Percentiles rank a stretch among this genome's conserved stretches.
Conservation (phyloP, 2,113 vertebrate genomes). For the Lophius piscatorius region DNA sequence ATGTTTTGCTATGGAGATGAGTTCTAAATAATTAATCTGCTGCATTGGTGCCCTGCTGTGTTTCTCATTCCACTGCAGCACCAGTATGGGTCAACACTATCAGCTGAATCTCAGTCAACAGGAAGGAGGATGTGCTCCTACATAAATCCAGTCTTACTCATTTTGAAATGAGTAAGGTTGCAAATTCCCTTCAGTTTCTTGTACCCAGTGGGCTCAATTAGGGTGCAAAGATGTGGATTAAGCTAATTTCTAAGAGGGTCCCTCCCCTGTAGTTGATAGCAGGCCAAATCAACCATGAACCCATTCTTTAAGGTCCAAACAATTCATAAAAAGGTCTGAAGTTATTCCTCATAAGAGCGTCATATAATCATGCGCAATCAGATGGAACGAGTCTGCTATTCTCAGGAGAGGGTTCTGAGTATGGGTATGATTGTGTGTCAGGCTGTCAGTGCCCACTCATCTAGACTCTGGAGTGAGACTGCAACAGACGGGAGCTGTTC, state of each 20-base stretch:
- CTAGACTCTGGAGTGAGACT: constrained; percentile 59
- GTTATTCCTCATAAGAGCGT: constrained; percentile 33
- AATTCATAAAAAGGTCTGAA: constrained; percentile 39
- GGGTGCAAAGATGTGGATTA: constrained; percentile 31
- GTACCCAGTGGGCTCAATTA: constrained; percentile 43
- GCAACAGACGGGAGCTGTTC: constrained; percentile 73
- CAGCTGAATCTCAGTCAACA: constrained; percentile 47
- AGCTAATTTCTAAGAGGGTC: constrained; percentile 18
- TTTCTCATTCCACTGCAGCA: constrained; percentile 64
- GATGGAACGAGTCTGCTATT: constrained; percentile 58
- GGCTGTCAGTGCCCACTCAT: constrained; percentile 72
- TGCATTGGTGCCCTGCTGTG: constrained; percentile 62
- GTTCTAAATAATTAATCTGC: constrained; percentile 70
- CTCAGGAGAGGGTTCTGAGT: constrained; percentile 56
- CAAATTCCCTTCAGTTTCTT: constrained; percentile 48
- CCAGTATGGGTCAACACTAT: constrained; percentile 45
- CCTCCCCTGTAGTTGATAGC: constrained; percentile 37
- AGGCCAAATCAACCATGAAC: constrained; percentile 29
- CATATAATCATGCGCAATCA: constrained; percentile 65
- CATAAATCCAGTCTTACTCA: constrained; percentile 7
- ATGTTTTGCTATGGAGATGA: constrained; percentile 63
- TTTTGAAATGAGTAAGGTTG: constrained; percentile 45
- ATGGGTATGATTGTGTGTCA: constrained; percentile 73
- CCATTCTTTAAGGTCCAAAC: constrained; percentile 33
- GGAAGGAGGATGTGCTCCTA: constrained; percentile 24